Evolutionary conservation across 2,113 vertebrate species (phyloP), one percentile per base, ranked within the genome.

Genomic region (Cygnus buccinator): DNA sequence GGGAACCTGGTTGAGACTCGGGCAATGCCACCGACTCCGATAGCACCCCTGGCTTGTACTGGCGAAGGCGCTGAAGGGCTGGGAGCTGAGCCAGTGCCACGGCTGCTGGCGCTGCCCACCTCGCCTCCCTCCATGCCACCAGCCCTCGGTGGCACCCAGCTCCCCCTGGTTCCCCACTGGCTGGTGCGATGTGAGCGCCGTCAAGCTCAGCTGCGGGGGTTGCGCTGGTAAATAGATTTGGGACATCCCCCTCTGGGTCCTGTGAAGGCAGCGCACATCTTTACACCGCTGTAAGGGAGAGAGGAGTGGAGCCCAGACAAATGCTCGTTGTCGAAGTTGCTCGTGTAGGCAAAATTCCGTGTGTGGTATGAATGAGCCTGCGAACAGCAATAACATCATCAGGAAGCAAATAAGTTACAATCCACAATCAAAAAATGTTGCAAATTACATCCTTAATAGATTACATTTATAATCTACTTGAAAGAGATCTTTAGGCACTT

Each of bases 401-500:
- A 93, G 93, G 90, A 95, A 97, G 85, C 85, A 93, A 79, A 62
- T 77, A 96, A 94, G 73, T 94, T 90, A 83, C 41, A 87, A 96
- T 95, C 84, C 95, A 89, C 95, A 92, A 97, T 97, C 90, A 81
- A 96, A 96, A 92, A 95, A 96, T 94, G 93, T 93, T 94, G 97
- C 86, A 95, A 97, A 97, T 97, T 96, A 95, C 84, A 96, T 96
- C 95, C 91, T 96, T 92, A 93, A 58, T 95, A 92, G 85, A 58
- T 96, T 97, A 95, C 97, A 96, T 97, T 97, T 93, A 96, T 98
- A 97, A 97, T 97, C 96, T 97, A 92, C 88, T 97, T 93, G 95
- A 96, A 97, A 98, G 96, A 95, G 96, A 97, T 98, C 95, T 98
- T 98, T 97, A 97, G 95, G 96, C 96, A 97, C 97, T 97, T 98